These are phyloP conservation scores for Mycetomoellerius zeteki DNA, from an alignment of 1,140 invertebrate species.

Conservation along the genomic window DNA sequence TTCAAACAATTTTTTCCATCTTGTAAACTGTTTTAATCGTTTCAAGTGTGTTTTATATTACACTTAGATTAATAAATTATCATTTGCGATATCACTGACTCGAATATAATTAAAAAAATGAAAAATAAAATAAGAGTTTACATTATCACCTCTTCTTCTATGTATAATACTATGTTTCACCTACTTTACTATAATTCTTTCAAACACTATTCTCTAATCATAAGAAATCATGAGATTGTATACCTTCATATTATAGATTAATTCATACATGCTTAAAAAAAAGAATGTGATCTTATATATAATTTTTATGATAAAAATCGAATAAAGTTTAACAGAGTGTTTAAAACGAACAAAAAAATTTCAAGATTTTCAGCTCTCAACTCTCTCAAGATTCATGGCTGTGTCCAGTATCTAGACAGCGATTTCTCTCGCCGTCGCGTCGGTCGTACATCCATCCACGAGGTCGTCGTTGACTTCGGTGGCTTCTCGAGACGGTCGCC, in stretches of 20 bases:
- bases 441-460: slow-evolving; percentile 74
- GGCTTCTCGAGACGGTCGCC: slow-evolving; percentile 67
- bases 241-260: neutral
- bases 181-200: too few relatives aligned
- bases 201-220: neutral
- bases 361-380: neutral
- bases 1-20: too few relatives aligned
- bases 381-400: neutral
- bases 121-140: too few relatives aligned
- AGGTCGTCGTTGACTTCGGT: slow-evolving; percentile 45
- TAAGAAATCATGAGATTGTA: neutral
- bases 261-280: neutral
- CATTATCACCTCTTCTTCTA: too few relatives aligned
- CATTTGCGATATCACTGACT: too few relatives aligned
- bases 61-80: too few relatives aligned
- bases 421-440: slow-evolving; percentile 41
- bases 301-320: neutral
- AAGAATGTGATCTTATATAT: neutral
- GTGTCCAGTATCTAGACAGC: slow-evolving; percentile 35
- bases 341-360: slow-evolving; percentile 16
- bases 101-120: too few relatives aligned
- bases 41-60: too few relatives aligned
- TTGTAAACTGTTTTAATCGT: too few relatives aligned
- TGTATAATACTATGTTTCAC: neutral
- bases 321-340: neutral